phyloP scores from a whole-genome alignment of 2,113 vertebrate species.

The Prionailurus bengalensis region DNA sequence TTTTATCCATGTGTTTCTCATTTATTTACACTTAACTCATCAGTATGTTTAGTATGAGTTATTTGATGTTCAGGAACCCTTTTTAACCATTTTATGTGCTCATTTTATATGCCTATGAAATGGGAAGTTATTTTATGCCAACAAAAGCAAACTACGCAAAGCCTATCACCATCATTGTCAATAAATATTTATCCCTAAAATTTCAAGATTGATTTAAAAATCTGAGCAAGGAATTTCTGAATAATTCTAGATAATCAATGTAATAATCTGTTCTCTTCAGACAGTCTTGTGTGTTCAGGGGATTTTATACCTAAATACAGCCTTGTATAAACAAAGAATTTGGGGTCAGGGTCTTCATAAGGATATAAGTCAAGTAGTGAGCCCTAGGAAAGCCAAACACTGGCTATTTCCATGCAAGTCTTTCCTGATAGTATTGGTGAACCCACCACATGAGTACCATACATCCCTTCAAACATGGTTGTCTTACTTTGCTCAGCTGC shows the following conservation, averaged over 20 bases:
- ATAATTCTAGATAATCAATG: neutral
- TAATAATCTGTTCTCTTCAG: neutral
- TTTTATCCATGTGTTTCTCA: constrained; percentile 82
- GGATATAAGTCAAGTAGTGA: neutral
- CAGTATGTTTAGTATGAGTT: constrained; percentile 77
- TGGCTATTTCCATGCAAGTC: neutral
- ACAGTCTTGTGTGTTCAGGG: neutral
- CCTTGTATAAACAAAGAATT: neutral
- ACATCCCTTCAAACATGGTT: neutral
- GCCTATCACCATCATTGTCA: constrained; percentile 34
- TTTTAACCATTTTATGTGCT: constrained; percentile 81
- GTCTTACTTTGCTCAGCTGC: neutral
- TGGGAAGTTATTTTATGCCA: constrained; percentile 66
- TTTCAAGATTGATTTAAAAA: constrained; percentile 64
- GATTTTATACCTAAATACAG: neutral
- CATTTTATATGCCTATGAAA: constrained; percentile 66
- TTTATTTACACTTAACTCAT: constrained; percentile 85
- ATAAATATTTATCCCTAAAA: constrained; percentile 71
- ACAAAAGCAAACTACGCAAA: constrained; percentile 53
- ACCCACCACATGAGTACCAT: neutral
- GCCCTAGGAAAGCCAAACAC: neutral
- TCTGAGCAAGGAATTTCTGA: constrained; percentile 48
- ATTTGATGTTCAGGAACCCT: constrained; percentile 79
- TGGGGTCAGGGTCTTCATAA: neutral
- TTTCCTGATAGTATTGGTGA: neutral